phyloP scores from a whole-genome alignment of 2,888 invertebrate genomes.

The Troglohyphantes excavatus region DNA sequence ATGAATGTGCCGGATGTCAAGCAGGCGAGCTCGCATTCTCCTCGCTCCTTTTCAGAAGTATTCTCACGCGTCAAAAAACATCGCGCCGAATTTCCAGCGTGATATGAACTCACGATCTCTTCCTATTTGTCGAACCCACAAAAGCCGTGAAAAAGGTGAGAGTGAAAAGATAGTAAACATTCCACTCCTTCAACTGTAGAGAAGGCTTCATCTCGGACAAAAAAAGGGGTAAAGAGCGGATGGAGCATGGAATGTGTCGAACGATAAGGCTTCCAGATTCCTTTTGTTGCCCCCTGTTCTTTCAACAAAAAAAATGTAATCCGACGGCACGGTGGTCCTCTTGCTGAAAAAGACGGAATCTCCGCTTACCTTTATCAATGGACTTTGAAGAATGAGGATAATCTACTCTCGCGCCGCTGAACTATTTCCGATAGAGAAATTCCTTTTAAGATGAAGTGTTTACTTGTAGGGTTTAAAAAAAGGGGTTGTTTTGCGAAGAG shows the following conservation, averaged over 20 bases:
- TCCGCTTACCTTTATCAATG: not conserved
- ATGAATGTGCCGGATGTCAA: too few relatives aligned
- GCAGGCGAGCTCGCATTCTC: too few relatives aligned
- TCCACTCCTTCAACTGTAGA: slow-evolving; percentile 13
- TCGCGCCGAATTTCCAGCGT: not conserved
- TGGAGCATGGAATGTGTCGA: slow-evolving; percentile 6
- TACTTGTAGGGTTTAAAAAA: too few relatives aligned
- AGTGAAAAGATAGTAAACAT: slow-evolving; percentile 18
- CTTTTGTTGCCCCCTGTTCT: not conserved
- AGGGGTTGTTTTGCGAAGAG: too few relatives aligned
- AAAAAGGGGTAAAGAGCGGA: slow-evolving; percentile 10
- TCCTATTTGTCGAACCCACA: not conserved
- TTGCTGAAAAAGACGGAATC: not conserved
- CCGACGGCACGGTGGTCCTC: slow-evolving; percentile 10
- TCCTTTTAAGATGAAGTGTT: not conserved
- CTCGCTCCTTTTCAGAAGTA: too few relatives aligned
- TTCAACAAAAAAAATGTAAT: not conserved
- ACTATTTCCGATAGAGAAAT: not conserved
- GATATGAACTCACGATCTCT: not conserved
- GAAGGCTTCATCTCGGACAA: not conserved
- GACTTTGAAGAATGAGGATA: not conserved
- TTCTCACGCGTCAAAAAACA: not conserved
- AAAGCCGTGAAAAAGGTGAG: not conserved
- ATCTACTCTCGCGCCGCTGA: not conserved
- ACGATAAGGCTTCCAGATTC: not conserved